phyloP scores from a whole-genome alignment of 1,140 invertebrate genomes.

The Pseudomyrmex concolor region DNA sequence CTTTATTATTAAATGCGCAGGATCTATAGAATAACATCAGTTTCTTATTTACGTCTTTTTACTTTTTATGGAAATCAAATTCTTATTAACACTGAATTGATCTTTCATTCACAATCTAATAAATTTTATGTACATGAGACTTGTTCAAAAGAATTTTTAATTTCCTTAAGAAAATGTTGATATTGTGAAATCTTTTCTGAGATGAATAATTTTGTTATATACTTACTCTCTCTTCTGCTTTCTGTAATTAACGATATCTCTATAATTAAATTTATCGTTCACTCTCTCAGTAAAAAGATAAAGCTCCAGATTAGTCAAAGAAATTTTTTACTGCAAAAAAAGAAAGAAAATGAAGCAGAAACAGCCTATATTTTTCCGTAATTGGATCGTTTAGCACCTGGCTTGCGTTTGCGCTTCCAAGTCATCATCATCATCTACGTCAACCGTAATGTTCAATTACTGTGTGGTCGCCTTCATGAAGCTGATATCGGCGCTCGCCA shows the following conservation, averaged over 20 bases:
- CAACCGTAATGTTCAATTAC: slow-evolving; percentile 68
- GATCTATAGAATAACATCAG: too few species aligned
- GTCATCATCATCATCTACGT: slow-evolving; percentile 17
- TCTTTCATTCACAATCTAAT: too few species aligned
- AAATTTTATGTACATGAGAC: too few species aligned
- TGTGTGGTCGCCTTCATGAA: slow-evolving; percentile 52
- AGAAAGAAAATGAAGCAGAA: neutral
- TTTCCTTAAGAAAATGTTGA: too few species aligned
- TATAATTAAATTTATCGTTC: neutral
- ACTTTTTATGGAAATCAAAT: too few species aligned
- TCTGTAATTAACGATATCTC: neutral
- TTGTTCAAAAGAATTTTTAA: too few species aligned
- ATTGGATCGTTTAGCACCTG: slow-evolving; percentile 68
- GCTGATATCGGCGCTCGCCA: slow-evolving; percentile 55
- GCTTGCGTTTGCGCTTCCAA: slow-evolving; percentile 42
- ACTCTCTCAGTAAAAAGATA: neutral
- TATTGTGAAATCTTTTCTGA: too few species aligned
- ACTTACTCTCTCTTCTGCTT: too few species aligned
- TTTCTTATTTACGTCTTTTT: too few species aligned
- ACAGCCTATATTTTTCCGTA: slow-evolving; percentile 63
- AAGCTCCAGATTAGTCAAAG: neutral
- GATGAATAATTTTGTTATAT: too few species aligned
- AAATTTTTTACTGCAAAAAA: neutral
- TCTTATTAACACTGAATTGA: too few species aligned
- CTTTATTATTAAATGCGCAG: neutral